Conservation (phyloP, 2,113 vertebrate genomes). For the Hymenochirus boettgeri region DNA sequence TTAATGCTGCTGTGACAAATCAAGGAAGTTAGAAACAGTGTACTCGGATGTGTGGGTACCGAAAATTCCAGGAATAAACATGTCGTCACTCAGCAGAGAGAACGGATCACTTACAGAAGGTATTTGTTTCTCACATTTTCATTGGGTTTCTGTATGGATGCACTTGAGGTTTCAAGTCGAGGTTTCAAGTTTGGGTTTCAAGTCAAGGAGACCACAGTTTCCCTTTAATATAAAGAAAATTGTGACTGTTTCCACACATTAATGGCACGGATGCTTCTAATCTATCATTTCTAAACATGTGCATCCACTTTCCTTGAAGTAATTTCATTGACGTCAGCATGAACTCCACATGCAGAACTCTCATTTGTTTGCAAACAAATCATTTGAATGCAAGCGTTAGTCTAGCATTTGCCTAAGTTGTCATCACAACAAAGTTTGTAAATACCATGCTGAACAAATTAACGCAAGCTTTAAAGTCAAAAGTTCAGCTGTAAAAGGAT, state of each 20-base stretch:
- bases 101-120: too few relatives aligned
- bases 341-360: conserved; percentile 19
- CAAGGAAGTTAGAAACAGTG: too few relatives aligned
- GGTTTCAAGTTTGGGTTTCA: too few relatives aligned
- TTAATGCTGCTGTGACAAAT: too few relatives aligned
- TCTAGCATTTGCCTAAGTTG: conserved; percentile 35
- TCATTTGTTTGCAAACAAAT: conserved; percentile 42
- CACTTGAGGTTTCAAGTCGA: too few relatives aligned
- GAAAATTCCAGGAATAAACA: too few relatives aligned
- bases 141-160: too few relatives aligned
- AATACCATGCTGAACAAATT: conserved; percentile 39
- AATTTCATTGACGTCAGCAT: conserved; percentile 34
- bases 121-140: too few relatives aligned
- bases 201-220: too few relatives aligned
- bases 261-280: too few relatives aligned
- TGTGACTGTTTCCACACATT: neutral
- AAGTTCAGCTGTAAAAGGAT: conserved; percentile 40
- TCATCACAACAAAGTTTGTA: conserved; percentile 40
- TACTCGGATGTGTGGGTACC: too few relatives aligned
- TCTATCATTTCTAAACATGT: neutral
- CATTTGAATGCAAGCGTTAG: conserved; percentile 33
- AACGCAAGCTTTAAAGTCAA: conserved; percentile 30
- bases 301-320: conserved; percentile 34
- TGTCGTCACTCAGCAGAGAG: too few relatives aligned
- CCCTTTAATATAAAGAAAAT: neutral